Evolutionary conservation across 2,113 vertebrate genomes (phyloP).

Genomic region (Labeo rohita): DNA sequence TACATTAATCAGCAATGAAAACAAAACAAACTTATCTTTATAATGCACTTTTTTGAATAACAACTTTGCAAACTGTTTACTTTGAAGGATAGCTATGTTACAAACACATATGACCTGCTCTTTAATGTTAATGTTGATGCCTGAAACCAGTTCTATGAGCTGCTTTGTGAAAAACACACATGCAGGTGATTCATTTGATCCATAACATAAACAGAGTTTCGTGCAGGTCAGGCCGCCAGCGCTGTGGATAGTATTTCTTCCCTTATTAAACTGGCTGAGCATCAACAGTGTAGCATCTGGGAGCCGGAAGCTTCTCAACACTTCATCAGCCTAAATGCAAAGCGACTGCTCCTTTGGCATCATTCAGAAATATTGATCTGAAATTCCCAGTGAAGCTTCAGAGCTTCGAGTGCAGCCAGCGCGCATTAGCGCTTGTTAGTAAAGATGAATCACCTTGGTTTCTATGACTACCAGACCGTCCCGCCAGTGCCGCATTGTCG

Average conservation of each 20-base stretch:
- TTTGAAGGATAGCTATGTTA: too few relatives aligned
- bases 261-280: neutral
- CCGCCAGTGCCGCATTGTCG: neutral
- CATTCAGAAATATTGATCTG: slow-evolving; percentile 66
- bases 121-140: neutral
- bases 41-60: too few relatives aligned
- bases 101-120: too few relatives aligned
- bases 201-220: neutral
- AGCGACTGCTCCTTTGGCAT: slow-evolving; percentile 45
- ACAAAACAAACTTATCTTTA: too few relatives aligned
- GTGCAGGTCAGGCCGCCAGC: neutral
- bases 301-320: slow-evolving; percentile 3
- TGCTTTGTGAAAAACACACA: neutral
- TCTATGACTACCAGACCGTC: slow-evolving; percentile 12
- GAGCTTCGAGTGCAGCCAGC: slow-evolving; percentile 58
- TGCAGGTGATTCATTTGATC: neutral
- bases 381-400: slow-evolving; percentile 56
- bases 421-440: slow-evolving; percentile 60
- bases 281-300: neutral
- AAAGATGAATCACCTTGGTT: neutral
- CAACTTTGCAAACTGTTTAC: too few relatives aligned
- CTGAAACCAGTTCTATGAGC: neutral
- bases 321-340: slow-evolving; percentile 44
- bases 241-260: neutral
- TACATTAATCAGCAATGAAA: too few relatives aligned